Base-by-base conservation (phyloP, 2,888 invertebrate genomes). In the Meandrusa payeni region DNA sequence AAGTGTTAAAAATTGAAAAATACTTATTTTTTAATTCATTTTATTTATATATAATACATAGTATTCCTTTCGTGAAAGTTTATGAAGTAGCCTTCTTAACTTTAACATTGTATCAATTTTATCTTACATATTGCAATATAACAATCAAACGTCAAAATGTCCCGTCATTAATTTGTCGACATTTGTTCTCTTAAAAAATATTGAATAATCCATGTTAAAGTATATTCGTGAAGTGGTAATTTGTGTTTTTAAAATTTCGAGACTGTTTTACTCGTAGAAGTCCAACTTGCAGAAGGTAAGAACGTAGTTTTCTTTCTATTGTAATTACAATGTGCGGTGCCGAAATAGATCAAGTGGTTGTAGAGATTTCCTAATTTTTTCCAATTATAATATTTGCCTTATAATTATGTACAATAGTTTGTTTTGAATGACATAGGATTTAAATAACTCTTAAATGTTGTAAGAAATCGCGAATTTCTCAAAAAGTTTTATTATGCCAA, bases 301-400 rank as follows among this genome's bases (percentile, higher is more conserved):
- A n/a, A 12, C 12, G 13, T 17, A 3, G 5, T 13, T 48, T 50
- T 46, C 49, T 42, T 15, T 48, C 49, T 11, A 20, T 52, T 36
- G 52, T 51, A 33, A 46, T 34, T 33, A 43, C 47, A 56, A 45
- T 49, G 54, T 51, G 56, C 50, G 50, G 51, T 60, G 63, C 59
- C 57, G 68, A 71, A 75, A 73, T 73, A 72, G 74, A 70, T 61
- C 55, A 57, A 66, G 64, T 68, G 59, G 59, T 57, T 64, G 61
- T 63, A 58, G 52, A 55, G 59, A 64, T 61, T 65, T 65, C 56
- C 61, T 46, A 42, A 47, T 46, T 47, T 46, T 42, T 42, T 34
- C 41, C 43, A 38, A 36, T 48, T 48, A 44, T 54, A 31, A n/a
- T 59, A 59, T 50, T 23, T 24, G 9, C 11, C 11, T 20, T n/a